A percentile compares a stretch with the other conserved stretches of the same genome.
These are phyloP conservation scores for Pristionchus japonicus DNA, from an alignment of 2,888 invertebrate genomes.

Conservation along the genomic window DNA sequence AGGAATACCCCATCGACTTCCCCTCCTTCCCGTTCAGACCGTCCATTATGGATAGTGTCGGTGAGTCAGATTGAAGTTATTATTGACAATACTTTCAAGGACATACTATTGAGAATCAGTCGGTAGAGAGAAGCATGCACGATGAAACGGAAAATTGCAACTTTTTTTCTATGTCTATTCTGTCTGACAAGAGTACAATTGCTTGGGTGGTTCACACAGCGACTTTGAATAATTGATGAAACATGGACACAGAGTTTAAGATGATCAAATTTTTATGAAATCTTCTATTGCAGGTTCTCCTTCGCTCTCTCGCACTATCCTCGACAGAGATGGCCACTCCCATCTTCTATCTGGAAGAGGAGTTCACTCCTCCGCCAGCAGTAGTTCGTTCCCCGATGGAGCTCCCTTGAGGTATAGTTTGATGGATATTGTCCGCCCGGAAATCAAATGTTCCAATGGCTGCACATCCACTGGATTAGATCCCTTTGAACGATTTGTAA, in stretches of 20 bases:
- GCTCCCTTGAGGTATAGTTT: neutral
- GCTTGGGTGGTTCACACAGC: neutral
- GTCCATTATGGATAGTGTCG: neutral
- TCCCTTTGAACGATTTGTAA: too few relatives aligned
- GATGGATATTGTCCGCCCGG: neutral
- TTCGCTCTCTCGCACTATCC: neutral
- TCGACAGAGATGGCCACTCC: neutral
- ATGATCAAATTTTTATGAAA: too few relatives aligned
- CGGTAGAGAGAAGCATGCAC: neutral
- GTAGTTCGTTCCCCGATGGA: constrained; percentile 39
- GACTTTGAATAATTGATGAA: neutral
- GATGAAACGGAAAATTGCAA: neutral
- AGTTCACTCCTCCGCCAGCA: constrained; percentile 19
- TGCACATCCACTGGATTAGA: too few relatives aligned
- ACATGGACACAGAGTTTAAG: neutral
- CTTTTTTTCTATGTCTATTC: neutral
- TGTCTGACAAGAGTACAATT: too few relatives aligned
- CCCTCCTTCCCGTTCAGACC: constrained; percentile 33
- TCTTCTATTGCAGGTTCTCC: neutral
- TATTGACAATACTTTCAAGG: neutral
- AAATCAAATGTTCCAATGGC: neutral
- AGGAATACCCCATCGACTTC: constrained; percentile 43
- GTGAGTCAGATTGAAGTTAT: neutral
- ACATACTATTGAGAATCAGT: neutral
- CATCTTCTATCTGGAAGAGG: neutral